Base-by-base conservation (phyloP, 2,888 invertebrate species). In the Eupithecia inturbata region DNA sequence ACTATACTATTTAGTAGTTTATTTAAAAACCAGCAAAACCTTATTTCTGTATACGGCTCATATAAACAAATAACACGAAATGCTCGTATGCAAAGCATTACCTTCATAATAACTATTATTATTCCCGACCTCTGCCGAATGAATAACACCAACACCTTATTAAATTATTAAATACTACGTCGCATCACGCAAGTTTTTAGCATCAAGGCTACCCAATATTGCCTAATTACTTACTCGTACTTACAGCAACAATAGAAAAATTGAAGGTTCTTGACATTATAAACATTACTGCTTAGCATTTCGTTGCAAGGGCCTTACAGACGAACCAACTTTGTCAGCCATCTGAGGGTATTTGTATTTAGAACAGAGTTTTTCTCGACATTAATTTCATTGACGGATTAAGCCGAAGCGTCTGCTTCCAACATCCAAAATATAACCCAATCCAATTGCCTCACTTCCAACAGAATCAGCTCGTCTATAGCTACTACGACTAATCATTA, bases 171-270 rank as follows among this genome's bases (percentile, higher is more conserved):
- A 78, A 77, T 77, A 75, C 76, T 80, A 74, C 78, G 73, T 78
- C 72, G 78, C 82, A 81, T 77, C 78, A 80, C 75, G 78, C 79
- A 53, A 74, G 67, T 74, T 69, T 83, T 77, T 78, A 78, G 45
- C 70, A 76, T 83, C 89, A 91, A 93, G 91, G 92, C 87, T 89
- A 88, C 84, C 85, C 87, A 88, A 88, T 87, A 88, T 91, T 91
- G 88, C 89, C 84, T 93, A 93, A 93, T 92, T 90, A 66, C 85
- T 85, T 89, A 91, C 89, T 91, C 89, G 90, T 83, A 84, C 86
- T 84, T 86, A 83, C 84, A 81, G 82, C 81, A 89, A 91, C 89
- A 91, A 91, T 90, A 84, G 89, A 64, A 88, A 87, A 84, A 87
- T 82, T 76, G 87, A 88, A 88, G 90, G 87, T 85, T 67, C 31